phyloP scores from a whole-genome alignment of 1,140 invertebrate species.

The Belonocnema kinseyi region DNA sequence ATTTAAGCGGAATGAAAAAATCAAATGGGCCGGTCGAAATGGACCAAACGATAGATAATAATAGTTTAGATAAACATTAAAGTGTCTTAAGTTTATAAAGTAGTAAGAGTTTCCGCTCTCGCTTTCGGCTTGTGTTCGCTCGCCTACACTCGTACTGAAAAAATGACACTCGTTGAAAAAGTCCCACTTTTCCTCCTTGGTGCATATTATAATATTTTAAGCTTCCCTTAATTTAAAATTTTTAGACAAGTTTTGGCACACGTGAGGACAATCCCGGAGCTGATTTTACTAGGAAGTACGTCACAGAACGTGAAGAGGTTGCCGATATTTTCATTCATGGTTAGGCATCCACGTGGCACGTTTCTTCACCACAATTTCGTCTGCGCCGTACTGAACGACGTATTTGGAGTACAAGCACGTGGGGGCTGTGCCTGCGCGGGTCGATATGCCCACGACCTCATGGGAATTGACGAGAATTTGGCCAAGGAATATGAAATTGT shows the following conservation, averaged over 20 bases:
- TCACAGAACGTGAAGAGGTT: conserved; percentile 80
- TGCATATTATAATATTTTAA: neutral
- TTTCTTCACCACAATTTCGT: conserved; percentile 95
- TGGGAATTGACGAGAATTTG: conserved; percentile 87
- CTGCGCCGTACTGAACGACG: conserved; percentile 90
- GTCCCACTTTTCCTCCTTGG: no score
- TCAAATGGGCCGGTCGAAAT: no score
- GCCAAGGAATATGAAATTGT: conserved; percentile 86
- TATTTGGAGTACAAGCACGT: conserved; percentile 93
- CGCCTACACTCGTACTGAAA: no score
- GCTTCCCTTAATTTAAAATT: conserved; percentile 54
- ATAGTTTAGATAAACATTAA: no score
- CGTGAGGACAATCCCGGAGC: conserved; percentile 84
- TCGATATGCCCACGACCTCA: conserved; percentile 88
- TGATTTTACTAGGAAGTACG: conserved; percentile 87
- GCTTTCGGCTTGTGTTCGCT: no score
- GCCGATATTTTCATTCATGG: conserved; percentile 91
- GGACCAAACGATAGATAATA: no score
- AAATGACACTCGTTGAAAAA: no score
- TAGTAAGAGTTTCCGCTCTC: no score
- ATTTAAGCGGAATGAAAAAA: no score
- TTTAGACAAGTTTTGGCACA: conserved; percentile 84
- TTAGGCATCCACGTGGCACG: conserved; percentile 86
- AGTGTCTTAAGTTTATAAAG: no score
- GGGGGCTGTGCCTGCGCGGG: conserved; percentile 91